phyloP scores from a whole-genome alignment of 30 jellyfish, hydroid and myxozoan genomes.

The Pelagia noctiluca region DNA sequence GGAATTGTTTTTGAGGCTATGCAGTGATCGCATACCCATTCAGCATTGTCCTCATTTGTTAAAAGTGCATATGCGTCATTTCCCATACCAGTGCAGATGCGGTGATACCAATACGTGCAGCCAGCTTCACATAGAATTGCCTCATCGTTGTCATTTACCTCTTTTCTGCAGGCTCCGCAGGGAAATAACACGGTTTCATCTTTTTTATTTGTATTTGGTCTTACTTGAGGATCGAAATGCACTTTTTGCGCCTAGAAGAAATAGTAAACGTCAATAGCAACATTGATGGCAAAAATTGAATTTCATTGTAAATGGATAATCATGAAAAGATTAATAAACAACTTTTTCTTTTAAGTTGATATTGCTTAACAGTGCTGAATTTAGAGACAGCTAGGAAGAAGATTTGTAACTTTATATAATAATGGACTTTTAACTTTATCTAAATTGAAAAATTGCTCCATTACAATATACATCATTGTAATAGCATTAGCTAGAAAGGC shows the following conservation, averaged over 20 bases:
- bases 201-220: conserved; percentile 57
- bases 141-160: conserved; percentile 92
- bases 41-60: conserved; percentile 98
- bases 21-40: conserved; percentile 99
- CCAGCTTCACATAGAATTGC: conserved; percentile 99
- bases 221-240: conserved; percentile 50
- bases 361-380: too few relatives aligned
- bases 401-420: too few relatives aligned
- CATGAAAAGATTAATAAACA: too few relatives aligned
- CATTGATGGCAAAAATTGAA: too few relatives aligned
- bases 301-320: too few relatives aligned
- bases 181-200: conserved; percentile 83
- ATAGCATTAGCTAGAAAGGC: too few relatives aligned
- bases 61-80: conserved; percentile 88
- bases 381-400: too few relatives aligned
- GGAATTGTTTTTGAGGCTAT: conserved; percentile 88
- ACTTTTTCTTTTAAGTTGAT: too few relatives aligned
- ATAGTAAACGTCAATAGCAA: too few relatives aligned
- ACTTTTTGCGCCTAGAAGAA: conserved; percentile 52
- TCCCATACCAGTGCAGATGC: conserved; percentile 96
- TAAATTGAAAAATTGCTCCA: too few relatives aligned
- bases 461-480: too few relatives aligned
- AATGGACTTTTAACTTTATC: too few relatives aligned
- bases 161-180: conserved; percentile 97
- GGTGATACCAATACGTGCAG: conserved; percentile 95